Evolutionary conservation across 1,140 invertebrate species (phyloP).

Genomic region (Sweltsa coloradensis): DNA sequence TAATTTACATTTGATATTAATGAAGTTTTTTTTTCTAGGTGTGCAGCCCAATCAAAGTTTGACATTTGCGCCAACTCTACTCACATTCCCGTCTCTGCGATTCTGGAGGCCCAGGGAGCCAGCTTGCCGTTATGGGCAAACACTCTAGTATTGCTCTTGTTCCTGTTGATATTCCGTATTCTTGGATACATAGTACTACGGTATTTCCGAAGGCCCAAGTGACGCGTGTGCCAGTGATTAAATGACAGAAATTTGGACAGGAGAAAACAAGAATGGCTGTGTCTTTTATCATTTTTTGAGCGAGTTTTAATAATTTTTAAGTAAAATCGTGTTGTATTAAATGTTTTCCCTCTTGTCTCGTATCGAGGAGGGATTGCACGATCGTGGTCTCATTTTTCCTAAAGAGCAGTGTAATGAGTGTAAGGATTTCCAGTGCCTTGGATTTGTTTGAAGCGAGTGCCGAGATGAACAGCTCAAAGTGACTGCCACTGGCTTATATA

Average conservation of each 20-base stretch:
- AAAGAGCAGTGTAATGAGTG: conserved; percentile 2
- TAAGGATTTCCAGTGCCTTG: conserved; percentile 10
- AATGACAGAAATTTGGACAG: background rate
- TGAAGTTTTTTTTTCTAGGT: conserved; percentile 38
- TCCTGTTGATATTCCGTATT: conserved; percentile 57
- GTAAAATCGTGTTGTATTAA: background rate
- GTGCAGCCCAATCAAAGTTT: conserved; percentile 53
- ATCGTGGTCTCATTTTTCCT: conserved; percentile 9
- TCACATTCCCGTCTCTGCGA: conserved; percentile 52
- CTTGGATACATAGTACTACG: conserved; percentile 64
- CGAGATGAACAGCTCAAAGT: no score
- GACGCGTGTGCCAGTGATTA: conserved; percentile 16
- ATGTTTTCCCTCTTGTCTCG: background rate
- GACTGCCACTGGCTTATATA: no score
- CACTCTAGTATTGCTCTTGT: conserved; percentile 57
- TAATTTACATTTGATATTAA: no score
- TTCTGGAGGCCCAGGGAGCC: conserved; percentile 46
- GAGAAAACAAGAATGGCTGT: conserved; percentile 1
- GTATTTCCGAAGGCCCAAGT: conserved; percentile 54
- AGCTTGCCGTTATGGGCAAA: conserved; percentile 59
- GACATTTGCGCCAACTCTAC: conserved; percentile 41
- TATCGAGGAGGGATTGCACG: background rate
- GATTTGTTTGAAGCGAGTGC: no score
- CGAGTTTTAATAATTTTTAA: background rate
- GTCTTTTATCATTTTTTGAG: background rate